Base-by-base conservation (phyloP, 2,888 invertebrate genomes). In the Prosopocoilus inquinatus region DNA sequence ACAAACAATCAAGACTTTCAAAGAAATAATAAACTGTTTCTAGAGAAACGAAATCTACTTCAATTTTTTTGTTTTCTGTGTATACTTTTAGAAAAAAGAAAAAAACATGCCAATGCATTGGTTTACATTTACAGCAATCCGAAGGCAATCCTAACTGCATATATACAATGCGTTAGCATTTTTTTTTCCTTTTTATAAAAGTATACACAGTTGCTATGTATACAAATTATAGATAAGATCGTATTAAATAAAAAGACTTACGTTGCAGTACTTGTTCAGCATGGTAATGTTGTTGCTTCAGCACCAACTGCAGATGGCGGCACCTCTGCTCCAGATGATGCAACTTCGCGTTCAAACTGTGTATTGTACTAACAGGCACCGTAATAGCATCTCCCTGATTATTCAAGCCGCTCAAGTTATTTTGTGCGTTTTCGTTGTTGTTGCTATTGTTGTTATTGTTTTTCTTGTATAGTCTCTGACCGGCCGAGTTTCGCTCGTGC, bases 271-370 rank as follows among this genome's bases (percentile, higher is more conserved):
- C 75, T 60, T 82, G 79, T 68, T 86, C 85, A n/a, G 83, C 81
- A 65, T 84, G 82, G 50, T 82, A 80, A 67, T 86, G 86, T 66
- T 86, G 86, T 66, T 83, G 84, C 58, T 84, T 82, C 56, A 86
- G 77, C 48, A 82, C 81, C 60, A 81, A 75, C 70, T 86, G 84
- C 58, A 87, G 73, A 72, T 84, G 83, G 61, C 83, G 80, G 70
- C 85, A 84, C 59, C 82, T 81, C 64, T 84, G 80, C 67, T 87
- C 87, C 64, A 87, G 78, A 62, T 79, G 77, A 55, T 72, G 70
- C 47, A 72, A 67, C 53, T 74, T 66, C 2, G 69, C 70, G 51
- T 74, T 72, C 55, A 78, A 63, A 59, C 70, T 72, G 50, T 75
- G 75, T 32, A 74, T 64, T 9, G 69, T 68, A 57, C 65, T 68